A percentile compares a stretch with the other conserved stretches of the same genome.
Conservation (phyloP, 2,113 vertebrate species). For the Agapornis roseicollis region DNA sequence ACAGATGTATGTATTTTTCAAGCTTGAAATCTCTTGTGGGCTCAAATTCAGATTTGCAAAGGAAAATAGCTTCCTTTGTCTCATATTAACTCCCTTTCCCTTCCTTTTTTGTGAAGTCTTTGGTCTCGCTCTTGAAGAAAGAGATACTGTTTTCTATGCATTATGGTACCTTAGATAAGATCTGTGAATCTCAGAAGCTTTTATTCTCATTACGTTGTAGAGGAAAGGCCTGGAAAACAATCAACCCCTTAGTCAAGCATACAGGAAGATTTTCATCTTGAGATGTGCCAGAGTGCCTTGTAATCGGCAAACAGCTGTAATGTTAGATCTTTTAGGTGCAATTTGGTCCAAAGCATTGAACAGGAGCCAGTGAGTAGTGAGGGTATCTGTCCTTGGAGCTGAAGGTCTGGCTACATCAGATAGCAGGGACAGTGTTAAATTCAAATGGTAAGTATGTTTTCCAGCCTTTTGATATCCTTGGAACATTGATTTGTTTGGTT, state of each 20-base stretch:
- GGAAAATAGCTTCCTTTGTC: constrained; percentile 45
- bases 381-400: background rate
- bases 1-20: constrained; percentile 42
- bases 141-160: constrained; percentile 42
- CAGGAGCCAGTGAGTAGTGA: constrained; percentile 33
- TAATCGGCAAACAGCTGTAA: constrained; percentile 63
- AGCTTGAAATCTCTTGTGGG: constrained; percentile 29
- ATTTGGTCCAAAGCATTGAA: constrained; percentile 53
- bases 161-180: constrained; percentile 55
- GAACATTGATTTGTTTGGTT: background rate
- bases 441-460: background rate
- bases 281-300: constrained; percentile 61
- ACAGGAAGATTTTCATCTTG: constrained; percentile 63
- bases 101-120: constrained; percentile 29
- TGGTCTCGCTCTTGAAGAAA: constrained; percentile 33
- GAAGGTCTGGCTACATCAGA: background rate
- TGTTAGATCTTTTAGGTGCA: constrained; percentile 46
- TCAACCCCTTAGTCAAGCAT: constrained; percentile 47
- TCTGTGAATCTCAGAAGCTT: constrained; percentile 59
- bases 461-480: background rate
- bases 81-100: constrained; percentile 24
- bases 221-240: constrained; percentile 59
- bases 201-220: constrained; percentile 70
- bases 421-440: background rate
- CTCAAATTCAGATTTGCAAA: constrained; percentile 15